Conservation (phyloP, 23 tunicate species). For the Diplosoma virens region DNA sequence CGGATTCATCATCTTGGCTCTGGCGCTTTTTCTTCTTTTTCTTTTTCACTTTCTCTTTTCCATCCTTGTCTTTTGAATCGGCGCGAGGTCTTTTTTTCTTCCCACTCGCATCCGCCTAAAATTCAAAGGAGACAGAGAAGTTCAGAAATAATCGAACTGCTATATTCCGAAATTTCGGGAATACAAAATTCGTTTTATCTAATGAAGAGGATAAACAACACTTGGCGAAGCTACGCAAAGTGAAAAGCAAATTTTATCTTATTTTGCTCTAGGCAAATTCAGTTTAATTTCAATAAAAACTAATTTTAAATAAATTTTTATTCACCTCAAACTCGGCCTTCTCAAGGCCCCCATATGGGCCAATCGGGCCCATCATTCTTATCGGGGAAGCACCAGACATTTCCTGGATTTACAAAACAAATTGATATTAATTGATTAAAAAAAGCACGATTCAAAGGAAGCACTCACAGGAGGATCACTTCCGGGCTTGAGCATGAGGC, state of each 20-base stretch:
- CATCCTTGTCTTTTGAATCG: constrained; percentile 53
- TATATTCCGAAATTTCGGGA: no score
- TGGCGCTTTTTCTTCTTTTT: constrained; percentile 44
- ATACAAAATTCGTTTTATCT: no score
- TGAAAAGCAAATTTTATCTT: no score
- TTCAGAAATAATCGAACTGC: no score
- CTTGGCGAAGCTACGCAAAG: no score
- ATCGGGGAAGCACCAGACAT: constrained; percentile 1
- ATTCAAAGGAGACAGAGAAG: background rate
- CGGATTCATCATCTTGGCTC: constrained; percentile 7
- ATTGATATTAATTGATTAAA: background rate
- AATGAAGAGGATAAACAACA: no score
- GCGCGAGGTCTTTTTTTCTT: constrained; percentile 68
- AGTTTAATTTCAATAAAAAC: no score
- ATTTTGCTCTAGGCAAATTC: no score
- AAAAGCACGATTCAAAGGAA: background rate
- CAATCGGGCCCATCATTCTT: background rate
- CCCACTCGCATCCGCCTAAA: background rate
- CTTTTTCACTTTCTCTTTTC: constrained; percentile 40
- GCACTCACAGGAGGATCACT: no score
- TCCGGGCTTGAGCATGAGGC: constrained; percentile 53
- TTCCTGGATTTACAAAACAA: background rate
- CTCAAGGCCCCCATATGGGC: constrained; percentile 3
- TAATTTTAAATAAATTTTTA: no score
- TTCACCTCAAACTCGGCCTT: constrained; percentile 2